Base-by-base conservation (phyloP, 2,113 vertebrate genomes). In the Dasyornis broadbenti region DNA sequence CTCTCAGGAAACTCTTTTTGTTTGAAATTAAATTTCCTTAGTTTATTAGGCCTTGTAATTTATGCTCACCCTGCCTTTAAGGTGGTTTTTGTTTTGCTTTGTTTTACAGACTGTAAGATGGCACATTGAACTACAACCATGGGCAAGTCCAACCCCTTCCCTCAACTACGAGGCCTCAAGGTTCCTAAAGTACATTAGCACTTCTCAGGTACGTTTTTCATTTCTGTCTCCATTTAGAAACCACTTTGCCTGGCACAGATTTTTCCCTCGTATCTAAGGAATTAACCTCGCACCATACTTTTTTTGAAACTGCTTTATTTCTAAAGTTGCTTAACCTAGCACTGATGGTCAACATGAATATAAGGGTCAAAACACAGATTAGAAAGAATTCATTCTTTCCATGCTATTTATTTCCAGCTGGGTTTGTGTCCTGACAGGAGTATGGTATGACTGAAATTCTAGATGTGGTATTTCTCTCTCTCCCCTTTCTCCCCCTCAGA, bases 171-270 rank as follows among this genome's bases (percentile, higher is more conserved):
- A 99, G 95, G 99, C 99, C 39, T 91, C 84, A 82, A 98, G 99
- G 85, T 99, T 99, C 96, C 97, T 99, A 89, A 96, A 91, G 63
- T 99, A 99, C 78, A 99, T 99, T 96, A 98, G 98, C 79, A 99
- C 98, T 82, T 97, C 98, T 68, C 99, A 99, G 98, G 99, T 99
- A 84, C 69, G 92, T 90, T 95, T 91, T 86, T 80, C 1, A 4
- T 89, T 85, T 49, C 57, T 21, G 30, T 44, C 27, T 79, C 61
- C 20, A 14, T 44, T 89, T 87, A 89, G 66, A 66, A 71, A 66
- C 50, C 23, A n/a, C 13, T 75, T 72, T 69, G 52, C 69, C 59
- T 84, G 71, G 17, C 19, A 40, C 19, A 50, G 27, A 15, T 63
- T 47, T 2, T 49, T 57, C 28, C 47, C 8, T 78, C 3, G 1